These are phyloP conservation scores for Cerceris ruficornis DNA, from an alignment of 2,888 invertebrate genomes.

Conservation along the genomic window DNA sequence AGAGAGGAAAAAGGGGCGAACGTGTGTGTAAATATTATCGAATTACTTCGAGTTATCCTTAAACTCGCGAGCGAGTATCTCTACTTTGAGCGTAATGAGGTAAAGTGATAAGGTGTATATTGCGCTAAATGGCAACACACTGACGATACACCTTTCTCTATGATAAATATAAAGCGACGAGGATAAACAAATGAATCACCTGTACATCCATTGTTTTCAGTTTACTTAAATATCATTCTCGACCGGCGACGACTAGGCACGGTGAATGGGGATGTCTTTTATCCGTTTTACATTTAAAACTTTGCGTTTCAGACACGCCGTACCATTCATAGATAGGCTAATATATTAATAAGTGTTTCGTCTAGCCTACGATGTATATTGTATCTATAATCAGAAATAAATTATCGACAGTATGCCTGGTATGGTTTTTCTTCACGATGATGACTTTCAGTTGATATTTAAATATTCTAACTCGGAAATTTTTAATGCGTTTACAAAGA, in stretches of 20 bases:
- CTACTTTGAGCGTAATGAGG: constrained; percentile 27
- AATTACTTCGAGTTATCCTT: constrained; percentile 53
- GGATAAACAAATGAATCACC: constrained; percentile 21
- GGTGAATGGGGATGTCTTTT: constrained; percentile 48
- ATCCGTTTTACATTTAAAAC: constrained; percentile 60
- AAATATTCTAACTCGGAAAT: no score
- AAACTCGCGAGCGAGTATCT: constrained; percentile 45
- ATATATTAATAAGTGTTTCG: constrained; percentile 77
- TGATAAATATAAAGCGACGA: constrained; percentile 13
- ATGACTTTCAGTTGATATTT: no score
- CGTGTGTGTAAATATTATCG: constrained; percentile 58
- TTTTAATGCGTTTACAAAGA: no score
- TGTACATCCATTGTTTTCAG: constrained; percentile 45
- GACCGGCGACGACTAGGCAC: constrained; percentile 34
- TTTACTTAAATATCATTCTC: constrained; percentile 22
- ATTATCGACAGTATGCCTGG: constrained; percentile 66
- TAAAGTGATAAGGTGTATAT: constrained; percentile 21
- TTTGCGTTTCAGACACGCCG: constrained; percentile 67
- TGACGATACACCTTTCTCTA: constrained; percentile 15
- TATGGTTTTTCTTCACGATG: neutral
- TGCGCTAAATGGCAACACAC: constrained; percentile 8
- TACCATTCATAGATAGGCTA: constrained; percentile 75
- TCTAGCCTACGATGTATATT: constrained; percentile 78
- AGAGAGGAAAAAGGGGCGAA: neutral
- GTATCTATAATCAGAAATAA: constrained; percentile 78